Percentiles rank a stretch among this genome's conserved stretches.
Evolutionary conservation across 2,113 vertebrate genomes (phyloP).

Genomic region (Bubo bubo): DNA sequence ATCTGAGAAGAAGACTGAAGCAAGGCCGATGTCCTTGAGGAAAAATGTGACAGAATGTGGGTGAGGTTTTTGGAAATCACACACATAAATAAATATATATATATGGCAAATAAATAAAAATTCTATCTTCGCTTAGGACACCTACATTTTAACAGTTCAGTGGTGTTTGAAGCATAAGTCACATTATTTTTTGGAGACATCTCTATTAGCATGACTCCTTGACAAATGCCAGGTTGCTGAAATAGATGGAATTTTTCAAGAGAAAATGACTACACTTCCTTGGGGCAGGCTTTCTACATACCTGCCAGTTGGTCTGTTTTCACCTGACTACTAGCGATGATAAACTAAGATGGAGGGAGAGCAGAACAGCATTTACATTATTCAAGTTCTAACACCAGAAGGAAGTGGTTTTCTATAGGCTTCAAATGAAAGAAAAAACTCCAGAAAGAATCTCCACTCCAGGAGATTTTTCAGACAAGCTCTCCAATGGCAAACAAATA

Average conservation of each 20-base stretch:
- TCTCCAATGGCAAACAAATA: neutral
- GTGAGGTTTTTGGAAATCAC: conserved; percentile 26
- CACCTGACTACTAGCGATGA: neutral
- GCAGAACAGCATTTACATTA: neutral
- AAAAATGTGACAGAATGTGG: neutral
- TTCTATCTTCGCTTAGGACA: neutral
- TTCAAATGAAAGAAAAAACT: neutral
- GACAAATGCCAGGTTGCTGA: neutral
- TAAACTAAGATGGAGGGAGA: neutral
- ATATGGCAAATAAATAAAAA: neutral
- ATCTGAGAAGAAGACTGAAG: neutral
- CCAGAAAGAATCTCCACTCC: neutral
- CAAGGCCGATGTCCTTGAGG: neutral
- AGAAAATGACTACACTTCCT: neutral
- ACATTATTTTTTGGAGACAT: neutral
- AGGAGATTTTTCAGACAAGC: neutral
- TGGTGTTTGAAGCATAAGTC: neutral
- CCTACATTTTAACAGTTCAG: conserved; percentile 35
- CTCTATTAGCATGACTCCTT: neutral
- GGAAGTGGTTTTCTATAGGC: neutral
- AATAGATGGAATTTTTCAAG: neutral
- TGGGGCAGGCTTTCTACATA: neutral
- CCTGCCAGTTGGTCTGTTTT: neutral
- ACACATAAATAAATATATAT: neutral
- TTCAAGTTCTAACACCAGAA: neutral